phyloP scores from a whole-genome alignment of 2,797 vertebrate genomes.

The Naso thynnoides region DNA sequence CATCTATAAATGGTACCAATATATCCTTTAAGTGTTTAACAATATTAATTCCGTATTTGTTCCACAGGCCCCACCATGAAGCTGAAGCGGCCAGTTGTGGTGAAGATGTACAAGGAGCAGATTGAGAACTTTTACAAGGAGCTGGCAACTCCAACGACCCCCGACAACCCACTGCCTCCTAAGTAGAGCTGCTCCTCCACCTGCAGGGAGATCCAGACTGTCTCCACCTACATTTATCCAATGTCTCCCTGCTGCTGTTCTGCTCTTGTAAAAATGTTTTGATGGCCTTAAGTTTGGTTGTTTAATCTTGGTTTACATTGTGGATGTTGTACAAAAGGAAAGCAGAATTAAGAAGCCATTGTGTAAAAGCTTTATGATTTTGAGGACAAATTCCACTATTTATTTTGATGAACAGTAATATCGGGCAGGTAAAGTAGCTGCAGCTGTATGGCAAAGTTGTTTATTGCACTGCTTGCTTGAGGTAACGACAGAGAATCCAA shows the following conservation, averaged over 20 bases:
- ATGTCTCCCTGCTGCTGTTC: conserved; percentile 7
- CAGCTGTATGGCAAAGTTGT: conserved; percentile 30
- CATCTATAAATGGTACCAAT: too few species aligned
- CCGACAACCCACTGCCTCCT: conserved; percentile 78
- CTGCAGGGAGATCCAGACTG: background rate
- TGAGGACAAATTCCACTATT: conserved; percentile 64
- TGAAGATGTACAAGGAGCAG: conserved; percentile 89
- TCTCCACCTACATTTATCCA: conserved; percentile 7
- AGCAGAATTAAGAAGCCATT: conserved; percentile 62
- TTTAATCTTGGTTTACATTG: conserved; percentile 70
- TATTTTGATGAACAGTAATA: conserved; percentile 60
- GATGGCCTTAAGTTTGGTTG: conserved; percentile 52
- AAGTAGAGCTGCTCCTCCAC: conserved; percentile 64
- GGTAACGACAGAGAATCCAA: conserved; percentile 38
- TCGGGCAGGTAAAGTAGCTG: conserved; percentile 53
- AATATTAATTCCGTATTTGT: background rate
- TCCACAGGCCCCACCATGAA: conserved; percentile 93
- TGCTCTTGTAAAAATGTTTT: conserved; percentile 36
- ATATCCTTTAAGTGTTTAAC: background rate
- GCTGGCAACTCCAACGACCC: conserved; percentile 80
- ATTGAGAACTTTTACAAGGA: conserved; percentile 90
- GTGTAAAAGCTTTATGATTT: conserved; percentile 62
- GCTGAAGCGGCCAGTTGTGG: conserved; percentile 87
- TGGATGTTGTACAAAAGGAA: conserved; percentile 40
- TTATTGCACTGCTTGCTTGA: conserved; percentile 60